Evolutionary conservation across 2,113 vertebrate genomes (phyloP), one percentile per base, ranked within the genome.

Genomic region (Strix aluco): DNA sequence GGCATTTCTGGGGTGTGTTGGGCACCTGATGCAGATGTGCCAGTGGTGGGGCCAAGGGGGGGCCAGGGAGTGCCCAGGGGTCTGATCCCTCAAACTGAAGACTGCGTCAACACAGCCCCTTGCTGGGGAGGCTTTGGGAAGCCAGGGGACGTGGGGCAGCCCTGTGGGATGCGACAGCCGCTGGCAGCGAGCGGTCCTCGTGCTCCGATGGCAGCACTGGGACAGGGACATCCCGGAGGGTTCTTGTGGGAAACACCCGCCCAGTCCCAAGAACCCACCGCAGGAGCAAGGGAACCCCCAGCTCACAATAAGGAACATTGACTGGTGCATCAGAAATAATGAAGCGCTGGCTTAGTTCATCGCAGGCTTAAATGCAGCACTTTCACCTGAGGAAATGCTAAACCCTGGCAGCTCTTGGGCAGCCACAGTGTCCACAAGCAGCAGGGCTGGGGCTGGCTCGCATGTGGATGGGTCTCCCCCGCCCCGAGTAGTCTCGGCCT

Each of bases 141-240:
- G 44, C 34, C 29, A 18, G 2, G 20, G 42, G 44, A 11, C 8
- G 5, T 2, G 26, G 26, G 44, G 74, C 34, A 49, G 44, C 44
- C 58, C 58, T 3, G 1, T 4, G 20, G 58, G 44, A 40, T 25
- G 27, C 5, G 2, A 55, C 0, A 3, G 38, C 22, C 4, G 4
- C 59, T 6, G 30, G 46, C 36, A 27, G 59, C 1, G 3, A 32
- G 36, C 2, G 5, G 47, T 52, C 23, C 62, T 3, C 2, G 16
- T 13, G 61, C 49, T 44, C 30, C 5, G 6, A 47, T 20, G 17
- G 46, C 5, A 1, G 46, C 15, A 0, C 2, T 16, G 36, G 46
- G 75, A 27, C 1, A 2, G 22, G 46, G 29, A 52, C 22, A 7
- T 14, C 58, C 11, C 1, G 1, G 46, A 29, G 23, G 38, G 36